Base-by-base conservation (phyloP, 1,140 invertebrate species). In the Centruroides sculpturatus region DNA sequence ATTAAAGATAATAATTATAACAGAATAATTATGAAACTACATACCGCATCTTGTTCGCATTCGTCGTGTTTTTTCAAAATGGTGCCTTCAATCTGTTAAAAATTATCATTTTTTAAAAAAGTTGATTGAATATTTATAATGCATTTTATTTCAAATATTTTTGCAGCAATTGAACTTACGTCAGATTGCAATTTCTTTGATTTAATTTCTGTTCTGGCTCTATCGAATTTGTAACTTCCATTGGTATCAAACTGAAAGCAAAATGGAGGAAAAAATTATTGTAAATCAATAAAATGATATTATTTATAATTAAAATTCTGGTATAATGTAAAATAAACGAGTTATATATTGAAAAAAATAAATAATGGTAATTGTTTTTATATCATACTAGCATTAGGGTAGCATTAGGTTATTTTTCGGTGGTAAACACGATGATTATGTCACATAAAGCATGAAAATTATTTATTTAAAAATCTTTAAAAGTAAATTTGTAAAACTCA, bases 191-290 rank as follows among this genome's bases (percentile, higher is more conserved):
- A 59, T 56, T 65, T 64, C 56, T 70, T 70, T 13, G 64, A 63
- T 52, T 67, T 66, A 48, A 70, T 70, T 63, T 70, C 69, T 47
- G 56, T 59, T 52, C 66, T 66, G 10, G 69, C 69, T 35, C 67
- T 64, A 12, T 64, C 66, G 62, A 64, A 70, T 13, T 66, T 67
- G 63, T 70, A 70, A 35, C 60, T 62, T n/a, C 67, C 67, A 49
- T 66, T 57, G 23, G 47, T 48, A 50, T 65, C 61, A 60, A 69
- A 69, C 68, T 64, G 46, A 3, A 59, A 55, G 10, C 0, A 54
- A 11, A 12, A 35, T 10, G 4, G 48, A 13, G 47, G 5, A 48
- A 50, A 57, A 12, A 51, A 50, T 13, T 51, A 41, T n/a, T 35
- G 5, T 4, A 48, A 47, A 13, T 47, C 12, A 51, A 1, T 35